Evolutionary conservation across 2,888 invertebrate genomes (phyloP).

Genomic region (Caenorhabditis macrosperma): DNA sequence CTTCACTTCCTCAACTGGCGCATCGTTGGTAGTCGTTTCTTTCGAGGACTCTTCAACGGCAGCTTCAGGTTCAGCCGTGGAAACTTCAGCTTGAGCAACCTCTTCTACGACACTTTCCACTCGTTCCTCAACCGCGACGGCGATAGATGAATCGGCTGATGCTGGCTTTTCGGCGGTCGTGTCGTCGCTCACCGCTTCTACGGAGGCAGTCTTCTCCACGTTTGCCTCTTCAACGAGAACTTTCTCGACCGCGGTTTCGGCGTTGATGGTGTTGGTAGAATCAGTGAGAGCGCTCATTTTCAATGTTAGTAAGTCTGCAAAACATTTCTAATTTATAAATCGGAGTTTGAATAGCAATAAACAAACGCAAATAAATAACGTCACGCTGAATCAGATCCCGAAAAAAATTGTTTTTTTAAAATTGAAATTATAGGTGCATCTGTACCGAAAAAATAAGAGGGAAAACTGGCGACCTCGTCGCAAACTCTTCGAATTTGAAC

Average conservation of each 20-base stretch:
- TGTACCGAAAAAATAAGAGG: no score
- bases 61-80: not conserved
- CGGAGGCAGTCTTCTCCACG: not conserved
- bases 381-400: no score
- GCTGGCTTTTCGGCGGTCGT: not conserved
- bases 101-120: not conserved
- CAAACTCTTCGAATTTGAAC: not conserved
- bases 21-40: not conserved
- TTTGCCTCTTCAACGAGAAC: not conserved
- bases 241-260: constrained; percentile 12
- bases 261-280: constrained; percentile 28
- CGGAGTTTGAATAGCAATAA: no score
- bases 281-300: constrained; percentile 42
- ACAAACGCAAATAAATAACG: no score
- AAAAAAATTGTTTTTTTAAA: no score
- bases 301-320: constrained; percentile 3
- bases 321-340: not conserved
- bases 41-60: not conserved
- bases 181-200: not conserved
- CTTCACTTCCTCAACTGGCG: not conserved
- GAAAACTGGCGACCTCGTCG: no score
- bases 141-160: not conserved
- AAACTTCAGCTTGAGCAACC: not conserved
- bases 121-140: not conserved
- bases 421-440: no score